Percentiles rank a stretch among this genome's conserved stretches.
These are phyloP conservation scores for Stenodera caucasica DNA, from an alignment of 2,888 invertebrate species.

Conservation along the genomic window DNA sequence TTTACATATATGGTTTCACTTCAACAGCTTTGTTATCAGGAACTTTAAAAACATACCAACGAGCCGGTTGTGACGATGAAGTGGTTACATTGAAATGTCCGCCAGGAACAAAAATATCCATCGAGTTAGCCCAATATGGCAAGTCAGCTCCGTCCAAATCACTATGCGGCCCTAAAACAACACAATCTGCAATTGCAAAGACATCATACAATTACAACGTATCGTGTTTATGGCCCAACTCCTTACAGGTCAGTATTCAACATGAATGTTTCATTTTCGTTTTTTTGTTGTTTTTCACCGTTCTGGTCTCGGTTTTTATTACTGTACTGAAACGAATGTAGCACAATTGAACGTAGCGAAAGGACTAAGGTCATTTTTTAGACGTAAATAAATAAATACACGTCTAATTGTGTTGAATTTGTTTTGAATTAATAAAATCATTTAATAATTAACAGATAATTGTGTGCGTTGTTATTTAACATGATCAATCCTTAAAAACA, in stretches of 20 bases:
- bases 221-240: slow-evolving; percentile 74
- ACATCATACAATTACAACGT: slow-evolving; percentile 63
- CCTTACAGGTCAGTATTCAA: slow-evolving; percentile 70
- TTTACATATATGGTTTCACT: slow-evolving; percentile 30
- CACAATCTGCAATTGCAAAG: slow-evolving; percentile 52
- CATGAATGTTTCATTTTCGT: not conserved
- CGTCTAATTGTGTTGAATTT: not conserved
- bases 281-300: not conserved
- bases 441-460: slow-evolving; percentile 12
- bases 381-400: too few relatives aligned
- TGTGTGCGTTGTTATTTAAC: not conserved
- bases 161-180: slow-evolving; percentile 45
- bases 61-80: slow-evolving; percentile 91
- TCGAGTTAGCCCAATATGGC: slow-evolving; percentile 90
- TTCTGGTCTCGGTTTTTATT: slow-evolving; percentile 5
- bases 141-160: slow-evolving; percentile 58
- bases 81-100: slow-evolving; percentile 87
- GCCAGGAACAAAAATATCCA: slow-evolving; percentile 85
- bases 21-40: slow-evolving; percentile 83
- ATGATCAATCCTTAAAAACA: slow-evolving; percentile 2
- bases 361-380: not conserved
- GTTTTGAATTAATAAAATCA: not conserved
- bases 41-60: slow-evolving; percentile 87
- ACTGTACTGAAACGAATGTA: not conserved
- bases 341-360: not conserved